These are phyloP conservation scores for Dicaeum eximium DNA, from an alignment of 2,113 vertebrate species.

Conservation along the genomic window DNA sequence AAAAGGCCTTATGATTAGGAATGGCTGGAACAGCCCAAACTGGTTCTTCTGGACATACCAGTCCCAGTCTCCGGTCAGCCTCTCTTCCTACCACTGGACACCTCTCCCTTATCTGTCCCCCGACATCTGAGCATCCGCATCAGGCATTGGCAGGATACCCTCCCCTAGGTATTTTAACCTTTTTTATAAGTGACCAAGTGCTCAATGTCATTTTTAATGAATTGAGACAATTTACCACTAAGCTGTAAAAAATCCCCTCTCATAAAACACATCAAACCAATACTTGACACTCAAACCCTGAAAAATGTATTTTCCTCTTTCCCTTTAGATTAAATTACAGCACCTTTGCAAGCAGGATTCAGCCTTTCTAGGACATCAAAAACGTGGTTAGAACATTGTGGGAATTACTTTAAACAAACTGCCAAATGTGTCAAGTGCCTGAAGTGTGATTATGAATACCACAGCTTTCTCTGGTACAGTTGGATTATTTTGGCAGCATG, in stretches of 20 bases:
- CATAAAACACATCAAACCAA: background rate
- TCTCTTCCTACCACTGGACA: background rate
- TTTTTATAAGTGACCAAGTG: background rate
- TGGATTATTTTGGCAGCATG: background rate
- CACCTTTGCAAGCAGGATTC: background rate
- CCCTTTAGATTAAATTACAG: background rate
- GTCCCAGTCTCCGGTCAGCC: background rate
- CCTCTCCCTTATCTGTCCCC: background rate
- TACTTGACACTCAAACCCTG: background rate
- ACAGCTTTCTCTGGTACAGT: background rate
- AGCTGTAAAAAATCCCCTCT: background rate
- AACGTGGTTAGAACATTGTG: background rate
- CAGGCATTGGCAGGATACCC: background rate
- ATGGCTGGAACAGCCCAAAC: background rate
- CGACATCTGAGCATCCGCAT: background rate
- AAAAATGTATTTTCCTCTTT: background rate
- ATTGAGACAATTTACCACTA: background rate
- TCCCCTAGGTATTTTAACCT: background rate
- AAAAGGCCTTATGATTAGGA: background rate
- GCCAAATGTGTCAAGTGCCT: background rate
- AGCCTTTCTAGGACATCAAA: background rate
- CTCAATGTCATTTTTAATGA: background rate
- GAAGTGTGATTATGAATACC: background rate
- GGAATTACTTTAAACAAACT: background rate
- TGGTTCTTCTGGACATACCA: background rate